Base-by-base conservation (phyloP, 2,888 invertebrate genomes). In the Poecilus cupreus region DNA sequence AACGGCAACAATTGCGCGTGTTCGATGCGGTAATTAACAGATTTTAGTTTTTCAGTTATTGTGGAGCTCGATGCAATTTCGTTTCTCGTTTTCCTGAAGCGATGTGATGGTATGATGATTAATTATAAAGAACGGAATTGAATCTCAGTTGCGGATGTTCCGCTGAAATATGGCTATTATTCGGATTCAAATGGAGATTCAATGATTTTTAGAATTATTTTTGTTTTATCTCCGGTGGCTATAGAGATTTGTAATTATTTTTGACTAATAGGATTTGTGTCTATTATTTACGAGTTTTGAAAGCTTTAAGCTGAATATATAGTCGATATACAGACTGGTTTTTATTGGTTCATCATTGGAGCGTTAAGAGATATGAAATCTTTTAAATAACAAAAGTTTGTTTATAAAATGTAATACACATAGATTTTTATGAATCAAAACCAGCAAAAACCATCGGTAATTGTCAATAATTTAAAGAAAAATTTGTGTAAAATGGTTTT, bases 21-120 rank as follows among this genome's bases (percentile, higher is more conserved):
- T 68, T 68, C 64, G 32, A 68, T 68, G 3, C 64, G 13, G 64
- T 74, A 74, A 74, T 74, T 74, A 51, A 74, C 74, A 74, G 64
- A 37, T 68, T 68, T 37, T 68, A 68, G 64, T 51, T 74, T 72
- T 74, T 49, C 74, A 74, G 49, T 74, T 46, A 74, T 49, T 74
- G 49, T 74, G 24, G n/a, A 60, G 13, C 24, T 43, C 49, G 24
- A 72, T 72, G 46, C 72, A 72, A 72, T 72, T 72, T 39, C 72
- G 72, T 72, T 49, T 13, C 74, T 49, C 49, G 24, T 68, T 68
- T 68, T 68, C 32, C 64, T 68, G 60, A 13, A 60, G 24, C 60
- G 60, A 26, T 60, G 60, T 60, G 60, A 60, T 32, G 60, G 60
- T 22, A 22, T 24, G 72, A 43, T 46, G 72, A 72, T 72, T 72